A percentile compares a stretch with the other conserved stretches of the same genome.
phyloP scores from a whole-genome alignment of 2,888 invertebrate species.

The Eupeodes luniger region DNA sequence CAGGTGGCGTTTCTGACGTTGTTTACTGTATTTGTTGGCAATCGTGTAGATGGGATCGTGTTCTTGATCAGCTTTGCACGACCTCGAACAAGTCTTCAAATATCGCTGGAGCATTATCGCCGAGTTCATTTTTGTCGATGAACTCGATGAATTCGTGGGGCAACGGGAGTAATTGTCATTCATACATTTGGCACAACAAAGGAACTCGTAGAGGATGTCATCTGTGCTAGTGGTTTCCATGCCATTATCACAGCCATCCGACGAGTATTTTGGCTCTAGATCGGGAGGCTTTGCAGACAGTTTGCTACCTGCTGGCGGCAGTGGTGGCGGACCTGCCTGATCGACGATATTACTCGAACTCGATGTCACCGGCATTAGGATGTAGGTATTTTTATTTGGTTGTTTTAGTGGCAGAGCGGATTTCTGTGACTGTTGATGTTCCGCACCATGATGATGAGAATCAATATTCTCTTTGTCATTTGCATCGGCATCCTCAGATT shows the following conservation, averaged over 20 bases:
- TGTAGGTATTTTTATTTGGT: constrained; percentile 81
- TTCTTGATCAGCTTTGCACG: constrained; percentile 54
- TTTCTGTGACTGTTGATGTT: constrained; percentile 41
- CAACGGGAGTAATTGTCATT: constrained; percentile 79
- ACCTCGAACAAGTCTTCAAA: constrained; percentile 78
- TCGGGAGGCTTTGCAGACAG: constrained; percentile 58
- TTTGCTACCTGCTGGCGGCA: constrained; percentile 24
- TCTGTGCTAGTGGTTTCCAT: constrained; percentile 68
- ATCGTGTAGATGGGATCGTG: constrained; percentile 82
- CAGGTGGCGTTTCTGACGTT: constrained; percentile 80
- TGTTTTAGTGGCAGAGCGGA: constrained; percentile 38
- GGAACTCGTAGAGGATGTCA: constrained; percentile 83
- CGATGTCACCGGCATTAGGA: constrained; percentile 81
- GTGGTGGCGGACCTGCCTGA: constrained; percentile 37
- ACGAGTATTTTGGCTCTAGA: constrained; percentile 82
- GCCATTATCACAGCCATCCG: constrained; percentile 48
- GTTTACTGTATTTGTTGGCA: constrained; percentile 82
- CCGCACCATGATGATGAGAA: constrained; percentile 22
- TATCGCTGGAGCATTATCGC: constrained; percentile 79
- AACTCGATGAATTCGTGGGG: constrained; percentile 44
- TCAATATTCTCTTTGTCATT: constrained; percentile 73
- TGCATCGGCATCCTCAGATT: constrained; percentile 36
- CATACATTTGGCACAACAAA: constrained; percentile 84
- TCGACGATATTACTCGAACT: constrained; percentile 60
- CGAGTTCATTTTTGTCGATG: constrained; percentile 67